These are phyloP conservation scores for Urophycis tenuis DNA, from an alignment of 2,797 vertebrate species.

Conservation along the genomic window DNA sequence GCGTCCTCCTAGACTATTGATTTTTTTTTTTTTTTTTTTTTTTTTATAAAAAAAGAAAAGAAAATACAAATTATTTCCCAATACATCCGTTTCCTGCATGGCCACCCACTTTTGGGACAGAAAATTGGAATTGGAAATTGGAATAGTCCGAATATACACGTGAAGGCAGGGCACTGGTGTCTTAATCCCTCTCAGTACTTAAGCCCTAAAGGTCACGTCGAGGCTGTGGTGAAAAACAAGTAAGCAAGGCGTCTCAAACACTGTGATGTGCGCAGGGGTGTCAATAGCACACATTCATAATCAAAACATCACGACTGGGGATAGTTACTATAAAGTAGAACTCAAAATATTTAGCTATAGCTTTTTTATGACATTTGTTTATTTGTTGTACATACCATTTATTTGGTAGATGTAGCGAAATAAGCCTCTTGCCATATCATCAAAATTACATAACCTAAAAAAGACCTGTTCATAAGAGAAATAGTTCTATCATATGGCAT, in stretches of 20 bases:
- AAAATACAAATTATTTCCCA: too few relatives aligned
- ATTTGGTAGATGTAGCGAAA: neutral
- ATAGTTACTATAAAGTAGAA: neutral
- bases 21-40: too few relatives aligned
- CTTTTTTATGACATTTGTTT: neutral
- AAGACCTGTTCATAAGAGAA: neutral
- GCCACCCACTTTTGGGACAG: neutral
- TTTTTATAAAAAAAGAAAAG: too few relatives aligned
- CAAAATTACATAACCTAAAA: neutral
- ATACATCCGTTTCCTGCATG: neutral
- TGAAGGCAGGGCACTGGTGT: slow-evolving; percentile 22
- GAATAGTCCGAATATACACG: slow-evolving; percentile 12
- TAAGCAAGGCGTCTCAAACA: neutral
- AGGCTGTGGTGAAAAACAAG: slow-evolving; percentile 3
- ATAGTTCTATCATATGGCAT: too few relatives aligned
- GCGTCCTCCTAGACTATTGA: neutral
- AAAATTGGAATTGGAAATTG: neutral
- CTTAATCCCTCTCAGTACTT: slow-evolving; percentile 33
- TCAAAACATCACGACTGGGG: neutral
- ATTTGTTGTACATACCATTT: neutral
- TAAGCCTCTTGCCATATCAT: neutral
- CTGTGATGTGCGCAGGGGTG: neutral
- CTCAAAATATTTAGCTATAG: neutral
- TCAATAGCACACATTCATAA: neutral
- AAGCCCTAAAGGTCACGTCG: slow-evolving; percentile 23